phyloP scores from a whole-genome alignment of 2,113 vertebrate species.

The Atherinomorus stipes region DNA sequence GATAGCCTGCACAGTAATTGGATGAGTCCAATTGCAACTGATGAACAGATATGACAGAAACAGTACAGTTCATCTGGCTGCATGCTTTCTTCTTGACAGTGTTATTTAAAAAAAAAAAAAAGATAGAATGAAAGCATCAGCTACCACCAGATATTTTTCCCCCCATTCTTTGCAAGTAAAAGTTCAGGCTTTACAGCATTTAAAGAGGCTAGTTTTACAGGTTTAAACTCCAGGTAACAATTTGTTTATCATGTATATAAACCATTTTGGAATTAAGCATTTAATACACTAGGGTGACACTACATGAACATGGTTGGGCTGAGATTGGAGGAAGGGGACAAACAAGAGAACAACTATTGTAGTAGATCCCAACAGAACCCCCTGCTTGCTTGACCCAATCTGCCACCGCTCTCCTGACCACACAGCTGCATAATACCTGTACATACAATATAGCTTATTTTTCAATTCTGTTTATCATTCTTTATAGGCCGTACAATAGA shows the following conservation, averaged over 20 bases:
- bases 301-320: slow-evolving; percentile 33
- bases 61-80: slow-evolving; percentile 69
- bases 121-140: slow-evolving; percentile 17
- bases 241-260: slow-evolving; percentile 72
- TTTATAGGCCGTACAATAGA: slow-evolving; percentile 80
- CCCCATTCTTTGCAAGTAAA: slow-evolving; percentile 19
- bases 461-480: slow-evolving; percentile 83
- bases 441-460: slow-evolving; percentile 87
- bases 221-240: slow-evolving; percentile 53
- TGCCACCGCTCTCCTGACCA: slow-evolving; percentile 66
- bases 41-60: slow-evolving; percentile 70
- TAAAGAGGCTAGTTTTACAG: slow-evolving; percentile 49
- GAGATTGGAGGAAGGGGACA: slow-evolving; percentile 36
- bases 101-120: too few relatives aligned
- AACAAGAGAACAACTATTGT: slow-evolving; percentile 36
- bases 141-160: slow-evolving; percentile 29
- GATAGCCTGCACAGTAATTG: slow-evolving; percentile 72
- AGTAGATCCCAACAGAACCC: slow-evolving; percentile 50
- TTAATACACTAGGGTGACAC: slow-evolving; percentile 48
- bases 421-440: slow-evolving; percentile 78
- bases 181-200: slow-evolving; percentile 42
- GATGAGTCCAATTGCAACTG: slow-evolving; percentile 66
- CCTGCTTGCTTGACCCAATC: slow-evolving; percentile 62
- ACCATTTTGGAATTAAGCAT: slow-evolving; percentile 47
- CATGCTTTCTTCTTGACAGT: slow-evolving; percentile 62